Evolutionary conservation across 2,797 vertebrate genomes (phyloP).

Genomic region (Astyanax mexicanus): DNA sequence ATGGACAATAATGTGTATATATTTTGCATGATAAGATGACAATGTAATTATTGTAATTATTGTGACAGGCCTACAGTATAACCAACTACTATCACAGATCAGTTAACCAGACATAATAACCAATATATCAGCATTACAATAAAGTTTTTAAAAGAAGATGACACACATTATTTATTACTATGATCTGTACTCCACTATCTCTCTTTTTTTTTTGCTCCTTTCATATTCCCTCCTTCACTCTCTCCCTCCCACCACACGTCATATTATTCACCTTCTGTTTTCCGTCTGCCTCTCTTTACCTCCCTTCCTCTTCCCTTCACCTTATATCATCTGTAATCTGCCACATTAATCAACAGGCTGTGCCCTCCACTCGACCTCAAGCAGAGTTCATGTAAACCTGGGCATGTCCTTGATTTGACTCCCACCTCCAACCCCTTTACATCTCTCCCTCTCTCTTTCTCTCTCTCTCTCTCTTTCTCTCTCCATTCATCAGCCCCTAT

Average conservation of each 20-base stretch:
- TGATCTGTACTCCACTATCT: conserved; percentile 3
- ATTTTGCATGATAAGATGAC: too few species aligned
- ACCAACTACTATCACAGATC: too few species aligned
- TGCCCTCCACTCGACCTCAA: conserved; percentile 51
- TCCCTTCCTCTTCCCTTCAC: conserved; percentile 29
- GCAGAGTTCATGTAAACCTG: conserved; percentile 58
- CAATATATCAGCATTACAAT: background rate
- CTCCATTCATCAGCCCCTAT: conserved; percentile 47
- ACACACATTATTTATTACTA: background rate
- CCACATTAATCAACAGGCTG: conserved; percentile 42
- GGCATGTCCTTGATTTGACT: conserved; percentile 52
- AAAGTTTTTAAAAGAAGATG: background rate
- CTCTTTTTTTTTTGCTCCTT: conserved; percentile 1
- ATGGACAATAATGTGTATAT: too few species aligned
- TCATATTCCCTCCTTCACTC: conserved; percentile 6
- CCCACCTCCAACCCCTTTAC: conserved; percentile 30
- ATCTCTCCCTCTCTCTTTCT: conserved; percentile 5
- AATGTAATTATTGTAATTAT: too few species aligned
- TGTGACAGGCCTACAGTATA: too few species aligned
- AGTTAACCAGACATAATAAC: background rate
- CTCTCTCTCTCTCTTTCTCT: conserved; percentile 4
- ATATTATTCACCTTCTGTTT: conserved; percentile 33
- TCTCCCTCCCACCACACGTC: conserved; percentile 4
- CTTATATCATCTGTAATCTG: conserved; percentile 49
- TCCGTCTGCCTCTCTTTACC: conserved; percentile 17